A percentile compares a stretch with the other conserved stretches of the same genome.
phyloP scores from a whole-genome alignment of 2,113 vertebrate species.

The Pygoscelis adeliae region DNA sequence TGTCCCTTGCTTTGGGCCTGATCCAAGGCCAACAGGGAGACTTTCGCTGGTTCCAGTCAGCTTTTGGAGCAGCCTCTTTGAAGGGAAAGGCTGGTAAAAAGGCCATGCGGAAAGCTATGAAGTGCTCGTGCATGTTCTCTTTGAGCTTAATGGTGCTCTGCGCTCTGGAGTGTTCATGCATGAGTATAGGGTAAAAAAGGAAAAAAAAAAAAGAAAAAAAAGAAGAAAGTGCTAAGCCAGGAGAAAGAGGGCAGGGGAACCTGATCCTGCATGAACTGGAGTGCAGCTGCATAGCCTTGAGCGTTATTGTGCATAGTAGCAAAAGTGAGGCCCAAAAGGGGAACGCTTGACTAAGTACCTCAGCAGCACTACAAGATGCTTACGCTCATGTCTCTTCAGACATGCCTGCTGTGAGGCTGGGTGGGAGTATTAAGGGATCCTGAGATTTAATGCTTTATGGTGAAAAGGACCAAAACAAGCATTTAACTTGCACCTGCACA shows the following conservation, averaged over 20 bases:
- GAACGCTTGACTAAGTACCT: background rate
- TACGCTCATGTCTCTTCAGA: constrained; percentile 9
- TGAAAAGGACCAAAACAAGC: background rate
- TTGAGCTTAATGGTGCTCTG: background rate
- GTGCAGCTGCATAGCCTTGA: constrained; percentile 66
- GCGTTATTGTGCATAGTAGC: constrained; percentile 41
- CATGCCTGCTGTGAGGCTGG: constrained; percentile 15
- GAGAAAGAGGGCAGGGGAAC: constrained; percentile 63
- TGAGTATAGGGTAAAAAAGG: background rate
- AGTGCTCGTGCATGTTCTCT: background rate
- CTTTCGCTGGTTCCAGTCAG: background rate
- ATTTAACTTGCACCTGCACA: background rate
- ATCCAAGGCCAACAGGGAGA: background rate
- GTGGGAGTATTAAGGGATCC: constrained; percentile 19
- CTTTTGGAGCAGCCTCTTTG: background rate
- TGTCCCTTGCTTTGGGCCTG: background rate
- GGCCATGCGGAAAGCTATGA: background rate
- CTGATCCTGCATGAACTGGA: constrained; percentile 61
- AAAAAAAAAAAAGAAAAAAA: background rate
- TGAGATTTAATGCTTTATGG: background rate
- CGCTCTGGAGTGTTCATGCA: background rate
- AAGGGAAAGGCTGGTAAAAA: background rate
- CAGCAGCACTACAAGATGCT: constrained; percentile 20
- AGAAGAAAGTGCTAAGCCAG: constrained; percentile 29
- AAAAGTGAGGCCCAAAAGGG: constrained; percentile 63